Conservation (phyloP, 1,140 invertebrate genomes). For the Apocrypta bakeri region DNA sequence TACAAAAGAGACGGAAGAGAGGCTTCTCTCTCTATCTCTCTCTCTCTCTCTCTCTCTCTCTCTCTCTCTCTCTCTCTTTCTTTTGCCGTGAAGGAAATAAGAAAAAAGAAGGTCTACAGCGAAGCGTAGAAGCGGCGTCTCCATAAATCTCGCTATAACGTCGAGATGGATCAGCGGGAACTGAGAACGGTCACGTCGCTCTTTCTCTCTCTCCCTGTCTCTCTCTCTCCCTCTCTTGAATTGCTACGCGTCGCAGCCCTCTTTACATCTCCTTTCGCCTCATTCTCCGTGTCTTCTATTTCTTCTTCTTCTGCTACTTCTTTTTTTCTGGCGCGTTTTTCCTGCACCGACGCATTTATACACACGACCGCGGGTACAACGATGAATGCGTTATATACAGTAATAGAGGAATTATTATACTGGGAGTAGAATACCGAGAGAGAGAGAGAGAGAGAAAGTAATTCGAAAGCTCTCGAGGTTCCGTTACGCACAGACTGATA, state of each 20-base stretch:
- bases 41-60: not conserved
- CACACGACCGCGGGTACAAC: conserved; percentile 11
- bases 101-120: not conserved
- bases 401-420: too few species aligned
- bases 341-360: not conserved
- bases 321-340: conserved; percentile 25
- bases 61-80: not conserved
- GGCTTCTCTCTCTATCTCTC: not conserved
- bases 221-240: conserved; percentile 10
- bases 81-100: not conserved
- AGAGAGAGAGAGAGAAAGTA: too few species aligned
- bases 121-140: conserved; percentile 61
- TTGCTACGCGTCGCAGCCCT: conserved; percentile 23
- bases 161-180: conserved; percentile 71
- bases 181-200: conserved; percentile 64
- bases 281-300: conserved; percentile 16
- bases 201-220: not conserved
- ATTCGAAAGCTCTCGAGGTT: too few species aligned
- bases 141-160: conserved; percentile 74
- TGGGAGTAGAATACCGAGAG: too few species aligned
- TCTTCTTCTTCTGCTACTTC: conserved; percentile 15
- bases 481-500: too few species aligned
- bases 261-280: conserved; percentile 16
- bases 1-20: conserved; percentile 28
- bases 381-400: conserved; percentile 13